These are phyloP conservation scores for Ariolimax columbianus DNA, from an alignment of 2,888 invertebrate species.

Conservation along the genomic window DNA sequence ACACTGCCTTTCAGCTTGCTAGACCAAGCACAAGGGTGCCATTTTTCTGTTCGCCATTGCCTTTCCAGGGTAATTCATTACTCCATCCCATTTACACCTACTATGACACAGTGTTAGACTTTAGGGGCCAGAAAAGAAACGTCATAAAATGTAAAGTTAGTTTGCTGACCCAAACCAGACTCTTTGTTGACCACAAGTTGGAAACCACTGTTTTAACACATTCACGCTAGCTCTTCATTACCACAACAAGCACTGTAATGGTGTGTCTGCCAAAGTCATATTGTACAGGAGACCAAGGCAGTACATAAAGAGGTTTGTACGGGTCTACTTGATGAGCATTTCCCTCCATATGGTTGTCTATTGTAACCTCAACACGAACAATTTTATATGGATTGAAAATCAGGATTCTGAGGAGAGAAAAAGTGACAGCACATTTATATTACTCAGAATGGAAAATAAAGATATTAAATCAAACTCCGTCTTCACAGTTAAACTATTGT, in stretches of 20 bases:
- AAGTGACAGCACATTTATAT: background rate
- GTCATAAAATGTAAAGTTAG: too few relatives aligned
- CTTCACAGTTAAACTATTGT: too few relatives aligned
- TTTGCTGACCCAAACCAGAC: too few relatives aligned
- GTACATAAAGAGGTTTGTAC: constrained; percentile 84
- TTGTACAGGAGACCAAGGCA: constrained; percentile 85
- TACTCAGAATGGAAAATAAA: background rate
- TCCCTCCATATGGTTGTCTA: constrained; percentile 82
- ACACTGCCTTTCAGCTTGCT: too few relatives aligned
- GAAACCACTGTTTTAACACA: background rate
- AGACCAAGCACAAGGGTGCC: too few relatives aligned
- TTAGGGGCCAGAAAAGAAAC: too few relatives aligned
- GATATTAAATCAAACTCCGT: background rate
- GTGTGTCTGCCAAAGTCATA: constrained; percentile 85
- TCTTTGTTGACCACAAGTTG: too few relatives aligned
- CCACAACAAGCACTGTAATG: background rate
- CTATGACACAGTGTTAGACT: too few relatives aligned
- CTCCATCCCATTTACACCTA: too few relatives aligned
- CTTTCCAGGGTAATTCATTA: too few relatives aligned
- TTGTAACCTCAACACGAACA: constrained; percentile 84
- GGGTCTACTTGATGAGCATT: constrained; percentile 82
- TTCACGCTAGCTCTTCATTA: background rate
- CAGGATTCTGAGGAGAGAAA: constrained; percentile 83
- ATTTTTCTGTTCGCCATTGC: too few relatives aligned
- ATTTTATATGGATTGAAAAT: constrained; percentile 87